A percentile compares a stretch with the other conserved stretches of the same genome.
phyloP scores from a whole-genome alignment of 2,888 invertebrate genomes.

The Cybosia mesomella region DNA sequence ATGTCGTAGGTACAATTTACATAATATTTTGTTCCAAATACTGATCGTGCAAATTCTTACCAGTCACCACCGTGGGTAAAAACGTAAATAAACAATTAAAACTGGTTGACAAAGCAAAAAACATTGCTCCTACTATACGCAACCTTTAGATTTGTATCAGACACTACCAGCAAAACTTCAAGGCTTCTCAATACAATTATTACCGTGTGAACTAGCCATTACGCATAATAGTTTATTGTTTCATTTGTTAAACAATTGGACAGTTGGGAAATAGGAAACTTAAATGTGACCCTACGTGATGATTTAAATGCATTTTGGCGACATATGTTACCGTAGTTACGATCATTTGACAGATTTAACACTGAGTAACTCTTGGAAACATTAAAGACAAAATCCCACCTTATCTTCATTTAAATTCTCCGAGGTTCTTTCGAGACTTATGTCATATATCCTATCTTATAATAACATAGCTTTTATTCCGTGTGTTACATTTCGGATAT shows the following conservation, averaged over 20 bases:
- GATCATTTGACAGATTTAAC: background rate
- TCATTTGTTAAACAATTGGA: constrained; percentile 61
- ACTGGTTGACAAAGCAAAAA: constrained; percentile 48
- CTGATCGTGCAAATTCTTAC: constrained; percentile 20
- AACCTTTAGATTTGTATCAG: constrained; percentile 79
- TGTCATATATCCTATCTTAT: too few species aligned
- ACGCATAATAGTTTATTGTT: constrained; percentile 77
- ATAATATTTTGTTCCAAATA: constrained; percentile 34
- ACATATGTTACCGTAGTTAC: constrained; percentile 14
- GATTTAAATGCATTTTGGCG: constrained; percentile 28
- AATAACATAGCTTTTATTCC: too few species aligned
- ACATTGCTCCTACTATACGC: constrained; percentile 60
- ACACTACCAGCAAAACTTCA: constrained; percentile 72
- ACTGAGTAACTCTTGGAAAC: background rate
- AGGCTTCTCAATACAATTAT: constrained; percentile 77
- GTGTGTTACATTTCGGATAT: too few species aligned
- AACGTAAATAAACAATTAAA: constrained; percentile 38
- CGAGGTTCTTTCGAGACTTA: background rate
- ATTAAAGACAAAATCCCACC: background rate
- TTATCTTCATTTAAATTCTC: background rate
- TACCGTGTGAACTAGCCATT: constrained; percentile 67
- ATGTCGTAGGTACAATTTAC: constrained; percentile 12
- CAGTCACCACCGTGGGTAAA: constrained; percentile 24
- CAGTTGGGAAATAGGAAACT: constrained; percentile 67
- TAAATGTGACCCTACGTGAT: constrained; percentile 40